Base-by-base conservation (phyloP, 64 coral and sea anemone genomes). In the Stylophora pistillata region DNA sequence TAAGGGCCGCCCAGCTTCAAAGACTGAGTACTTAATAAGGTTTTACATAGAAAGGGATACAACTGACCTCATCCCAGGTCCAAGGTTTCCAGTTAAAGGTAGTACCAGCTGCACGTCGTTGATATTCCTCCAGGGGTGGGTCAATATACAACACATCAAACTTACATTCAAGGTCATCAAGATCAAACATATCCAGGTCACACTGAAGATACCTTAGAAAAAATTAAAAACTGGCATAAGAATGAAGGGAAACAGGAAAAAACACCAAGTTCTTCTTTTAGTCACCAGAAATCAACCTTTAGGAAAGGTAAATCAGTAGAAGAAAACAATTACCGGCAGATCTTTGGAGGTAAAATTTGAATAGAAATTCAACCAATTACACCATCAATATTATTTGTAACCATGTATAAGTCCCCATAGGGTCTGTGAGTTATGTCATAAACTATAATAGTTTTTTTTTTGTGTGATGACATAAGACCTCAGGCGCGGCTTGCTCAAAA, bases 121-220 rank as follows among this genome's bases (percentile, higher is more conserved):
- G 97, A 81, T 99, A 99, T 86, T 99, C 97, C 59, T 99, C 97
- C 53, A 99, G 84, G 3, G 97, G 97, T 21, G 97, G 97, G 73
- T 99, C 97, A 23, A 99, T 87, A 55, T 95, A 85, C n/a, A 99
- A 90, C 29, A 95, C 93, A 21, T 99, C 97, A 99, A 99, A 99
- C 88, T 99, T 99, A 73, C 94, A 95, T 47, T 99, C 97, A 33
- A 99, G 87, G 37, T 99, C 97, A 76, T 76, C 74, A 1, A 95
- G 72, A 77, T 95, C 97, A 93, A 90, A 95, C 23, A 58, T 72
- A 55, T 95, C 90, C 52, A 95, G 30, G 27, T 99, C 93, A 77
- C 89, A 95, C 26, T 94, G 88, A 13, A 99, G 91, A 82, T 99
- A 99, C 97, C 97, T 99, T 26, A 13, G 83, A 70, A 84, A 23